Percentiles rank a stretch among this genome's conserved stretches.
Evolutionary conservation across 2,888 invertebrate genomes (phyloP).

Genomic region (Philaethria dido): DNA sequence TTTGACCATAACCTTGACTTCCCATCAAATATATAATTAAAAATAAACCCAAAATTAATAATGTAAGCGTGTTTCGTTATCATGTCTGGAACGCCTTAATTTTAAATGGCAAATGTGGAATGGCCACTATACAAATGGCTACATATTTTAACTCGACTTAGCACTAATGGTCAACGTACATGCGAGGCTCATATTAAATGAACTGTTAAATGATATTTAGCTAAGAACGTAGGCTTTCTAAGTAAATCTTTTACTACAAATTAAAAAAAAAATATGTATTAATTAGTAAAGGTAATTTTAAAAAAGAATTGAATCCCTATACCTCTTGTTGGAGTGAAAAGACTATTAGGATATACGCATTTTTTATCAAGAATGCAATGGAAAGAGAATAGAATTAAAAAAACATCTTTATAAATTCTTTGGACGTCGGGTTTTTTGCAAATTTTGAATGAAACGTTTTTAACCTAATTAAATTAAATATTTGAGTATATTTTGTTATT

Average conservation of each 20-base stretch:
- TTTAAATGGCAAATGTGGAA: slow-evolving; percentile 31
- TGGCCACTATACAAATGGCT: slow-evolving; percentile 20
- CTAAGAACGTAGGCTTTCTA: background rate
- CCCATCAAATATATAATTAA: slow-evolving; percentile 7
- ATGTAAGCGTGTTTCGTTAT: slow-evolving; percentile 15
- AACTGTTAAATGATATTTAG: slow-evolving; percentile 16
- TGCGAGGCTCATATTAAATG: slow-evolving; percentile 33
- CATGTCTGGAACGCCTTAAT: slow-evolving; percentile 24
- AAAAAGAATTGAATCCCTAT: too few species aligned
- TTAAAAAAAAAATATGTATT: too few species aligned
- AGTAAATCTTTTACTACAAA: background rate
- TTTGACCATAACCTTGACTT: slow-evolving; percentile 4
- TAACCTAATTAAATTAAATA: too few species aligned
- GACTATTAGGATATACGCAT: too few species aligned
- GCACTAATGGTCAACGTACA: slow-evolving; percentile 32
- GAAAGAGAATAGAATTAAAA: too few species aligned
- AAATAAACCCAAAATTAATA: slow-evolving; percentile 2
- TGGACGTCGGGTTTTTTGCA: too few species aligned
- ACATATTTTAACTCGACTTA: slow-evolving; percentile 30
- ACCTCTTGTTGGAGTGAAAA: too few species aligned
- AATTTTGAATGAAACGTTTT: too few species aligned
- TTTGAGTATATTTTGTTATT: too few species aligned
- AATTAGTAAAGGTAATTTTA: too few species aligned
- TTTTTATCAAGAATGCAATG: too few species aligned
- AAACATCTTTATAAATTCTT: too few species aligned